Evolutionary conservation across 2,797 vertebrate species (phyloP), one percentile per base, ranked within the genome.

Genomic region (Micropoecilia bifurca): DNA sequence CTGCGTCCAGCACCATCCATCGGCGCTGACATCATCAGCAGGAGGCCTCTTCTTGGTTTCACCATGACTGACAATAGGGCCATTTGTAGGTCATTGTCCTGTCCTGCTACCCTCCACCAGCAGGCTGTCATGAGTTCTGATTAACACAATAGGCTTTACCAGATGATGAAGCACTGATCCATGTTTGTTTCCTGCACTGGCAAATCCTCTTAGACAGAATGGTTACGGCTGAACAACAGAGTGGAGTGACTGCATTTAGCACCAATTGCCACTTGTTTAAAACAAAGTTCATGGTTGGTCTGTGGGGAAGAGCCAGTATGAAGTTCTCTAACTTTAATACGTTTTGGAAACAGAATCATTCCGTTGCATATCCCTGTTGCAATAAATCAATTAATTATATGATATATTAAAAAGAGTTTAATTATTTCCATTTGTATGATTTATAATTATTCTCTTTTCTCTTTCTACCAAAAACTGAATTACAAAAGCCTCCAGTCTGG

Each of bases 11-110:
- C 90, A 90, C 90, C 84, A 77, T 76, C 80, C 48, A 55, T 74
- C 71, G 79, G 91, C 86, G 90, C 81, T 94, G 83, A 88, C 88
- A 85, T 93, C 90, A 93, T 93, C 90, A 92, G 73, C 86, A 82
- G 93, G 90, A 92, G 87, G 92, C 86, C 88, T 81, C 80, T 86
- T 77, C 61, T 76, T 55, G 71, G 77, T 80, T 39, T 48, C 48
- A 36, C 48, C n/a, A 43, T 22, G 75, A 41, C 18, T 39, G 73
- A 90, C 86, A 92, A 91, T 79, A 75, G 80, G 50, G 39, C 71
- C 63, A 79, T 91, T 91, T 93, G 85, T 93, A 77, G 91, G 88
- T 90, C 91, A 90, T 69, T 45, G 83, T 30, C 77, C 48, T 88
- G 88, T 83, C 89, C 93, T 71, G 85, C 84, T 92, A 85, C 76